A percentile compares a stretch with the other conserved stretches of the same genome.
Conservation (phyloP, 1,140 invertebrate genomes). For the Anastatus disparis region DNA sequence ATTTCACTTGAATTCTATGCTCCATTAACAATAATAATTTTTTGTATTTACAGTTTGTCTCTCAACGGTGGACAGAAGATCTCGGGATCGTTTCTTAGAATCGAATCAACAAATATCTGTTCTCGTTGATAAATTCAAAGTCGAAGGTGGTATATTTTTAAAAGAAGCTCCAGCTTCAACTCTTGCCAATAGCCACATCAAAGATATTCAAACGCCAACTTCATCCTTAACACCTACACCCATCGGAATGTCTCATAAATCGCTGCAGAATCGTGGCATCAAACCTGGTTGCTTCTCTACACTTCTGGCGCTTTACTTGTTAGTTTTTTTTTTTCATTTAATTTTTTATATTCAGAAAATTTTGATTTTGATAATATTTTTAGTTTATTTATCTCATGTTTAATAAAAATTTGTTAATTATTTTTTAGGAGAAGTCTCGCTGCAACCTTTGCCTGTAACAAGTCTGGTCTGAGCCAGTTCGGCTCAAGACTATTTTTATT, state of each 20-base stretch:
- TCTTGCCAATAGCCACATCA: conserved; percentile 40
- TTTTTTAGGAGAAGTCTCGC: conserved; percentile 75
- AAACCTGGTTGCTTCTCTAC: conserved; percentile 78
- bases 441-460: conserved; percentile 81
- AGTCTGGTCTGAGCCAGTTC: conserved; percentile 77
- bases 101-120: conserved; percentile 93
- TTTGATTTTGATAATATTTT: background rate
- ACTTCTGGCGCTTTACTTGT: conserved; percentile 82
- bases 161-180: conserved; percentile 70
- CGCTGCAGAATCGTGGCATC: conserved; percentile 56
- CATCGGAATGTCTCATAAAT: conserved; percentile 34
- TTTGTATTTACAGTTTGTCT: conserved; percentile 76
- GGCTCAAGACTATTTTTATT: conserved; percentile 78
- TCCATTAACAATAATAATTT: no score
- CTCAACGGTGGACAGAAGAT: conserved; percentile 89
- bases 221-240: conserved; percentile 22
- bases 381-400: background rate
- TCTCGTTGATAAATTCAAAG: conserved; percentile 90
- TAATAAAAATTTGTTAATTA: no score
- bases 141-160: conserved; percentile 78
- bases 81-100: conserved; percentile 88
- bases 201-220: conserved; percentile 29
- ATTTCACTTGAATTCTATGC: no score
- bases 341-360: conserved; percentile 10
- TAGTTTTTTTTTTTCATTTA: conserved; percentile 57